Evolutionary conservation across 64 coral and sea anemone genomes (phyloP).

Genomic region (Hydrozoanthus tunicans): DNA sequence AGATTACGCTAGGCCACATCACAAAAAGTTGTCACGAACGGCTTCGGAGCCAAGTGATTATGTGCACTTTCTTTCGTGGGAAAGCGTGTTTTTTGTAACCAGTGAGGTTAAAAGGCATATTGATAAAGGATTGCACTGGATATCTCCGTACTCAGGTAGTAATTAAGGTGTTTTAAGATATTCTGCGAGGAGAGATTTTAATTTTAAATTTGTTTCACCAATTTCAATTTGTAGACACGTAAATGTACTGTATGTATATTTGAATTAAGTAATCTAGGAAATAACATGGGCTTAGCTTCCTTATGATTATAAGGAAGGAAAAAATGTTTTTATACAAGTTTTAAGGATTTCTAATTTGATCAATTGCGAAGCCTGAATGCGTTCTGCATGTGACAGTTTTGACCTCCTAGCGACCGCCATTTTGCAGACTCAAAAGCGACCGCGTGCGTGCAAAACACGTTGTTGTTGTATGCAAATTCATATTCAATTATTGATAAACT

Average conservation of each 20-base stretch:
- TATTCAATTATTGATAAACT: constrained; percentile 52
- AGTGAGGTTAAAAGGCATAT: constrained; percentile 54
- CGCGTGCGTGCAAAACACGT: not conserved
- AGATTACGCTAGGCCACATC: not conserved
- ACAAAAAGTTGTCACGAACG: constrained; percentile 8
- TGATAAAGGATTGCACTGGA: constrained; percentile 67
- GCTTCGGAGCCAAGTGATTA: constrained; percentile 62
- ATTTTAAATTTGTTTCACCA: not conserved
- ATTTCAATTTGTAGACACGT: not conserved
- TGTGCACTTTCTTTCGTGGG: constrained; percentile 65
- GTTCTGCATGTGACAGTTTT: not conserved
- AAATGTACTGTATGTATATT: not conserved
- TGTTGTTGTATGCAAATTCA: constrained; percentile 58
- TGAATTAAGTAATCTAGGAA: too few relatives aligned
- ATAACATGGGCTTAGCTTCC: too few relatives aligned
- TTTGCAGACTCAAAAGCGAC: not conserved
- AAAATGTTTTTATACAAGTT: not conserved
- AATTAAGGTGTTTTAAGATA: not conserved
- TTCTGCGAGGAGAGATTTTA: not conserved
- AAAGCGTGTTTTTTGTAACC: constrained; percentile 68
- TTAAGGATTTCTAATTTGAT: not conserved
- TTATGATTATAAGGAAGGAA: too few relatives aligned
- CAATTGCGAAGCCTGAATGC: not conserved
- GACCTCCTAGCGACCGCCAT: not conserved
- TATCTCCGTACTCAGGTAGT: constrained; percentile 53